Conservation (phyloP, 2,797 vertebrate genomes). For the Mormyrus hasselquistii region DNA sequence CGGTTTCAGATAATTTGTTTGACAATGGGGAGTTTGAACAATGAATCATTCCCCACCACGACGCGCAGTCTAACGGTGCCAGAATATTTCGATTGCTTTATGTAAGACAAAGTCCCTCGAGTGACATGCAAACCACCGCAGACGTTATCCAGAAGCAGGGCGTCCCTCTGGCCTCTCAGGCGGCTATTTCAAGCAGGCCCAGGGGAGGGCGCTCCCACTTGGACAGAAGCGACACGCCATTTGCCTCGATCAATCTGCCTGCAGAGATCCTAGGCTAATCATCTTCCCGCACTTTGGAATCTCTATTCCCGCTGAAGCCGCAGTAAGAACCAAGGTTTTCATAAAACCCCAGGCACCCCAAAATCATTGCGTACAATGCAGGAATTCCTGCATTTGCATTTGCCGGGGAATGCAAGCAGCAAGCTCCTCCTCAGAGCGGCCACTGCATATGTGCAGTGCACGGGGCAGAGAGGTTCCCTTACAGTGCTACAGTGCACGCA, state of each 20-base stretch:
- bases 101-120: not conserved
- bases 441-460: not conserved
- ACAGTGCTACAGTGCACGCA: not conserved
- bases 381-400: no score
- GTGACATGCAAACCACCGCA: not conserved
- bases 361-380: not conserved
- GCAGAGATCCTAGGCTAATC: not conserved
- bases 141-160: not conserved
- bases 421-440: no score
- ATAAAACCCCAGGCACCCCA: not conserved
- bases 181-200: not conserved
- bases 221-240: not conserved
- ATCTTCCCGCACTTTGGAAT: not conserved
- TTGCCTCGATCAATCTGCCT: not conserved
- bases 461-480: not conserved
- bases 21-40: constrained; percentile 17
- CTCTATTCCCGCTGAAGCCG: not conserved
- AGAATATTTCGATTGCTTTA: not conserved
- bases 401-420: not conserved
- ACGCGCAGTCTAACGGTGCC: not conserved
- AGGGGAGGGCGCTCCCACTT: not conserved
- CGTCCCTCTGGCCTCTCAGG: not conserved
- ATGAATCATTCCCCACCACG: not conserved
- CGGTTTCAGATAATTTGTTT: constrained; percentile 15
- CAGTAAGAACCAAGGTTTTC: not conserved